These are phyloP conservation scores for Xylocopa sonorina DNA, from an alignment of 1,140 invertebrate species.

Conservation along the genomic window DNA sequence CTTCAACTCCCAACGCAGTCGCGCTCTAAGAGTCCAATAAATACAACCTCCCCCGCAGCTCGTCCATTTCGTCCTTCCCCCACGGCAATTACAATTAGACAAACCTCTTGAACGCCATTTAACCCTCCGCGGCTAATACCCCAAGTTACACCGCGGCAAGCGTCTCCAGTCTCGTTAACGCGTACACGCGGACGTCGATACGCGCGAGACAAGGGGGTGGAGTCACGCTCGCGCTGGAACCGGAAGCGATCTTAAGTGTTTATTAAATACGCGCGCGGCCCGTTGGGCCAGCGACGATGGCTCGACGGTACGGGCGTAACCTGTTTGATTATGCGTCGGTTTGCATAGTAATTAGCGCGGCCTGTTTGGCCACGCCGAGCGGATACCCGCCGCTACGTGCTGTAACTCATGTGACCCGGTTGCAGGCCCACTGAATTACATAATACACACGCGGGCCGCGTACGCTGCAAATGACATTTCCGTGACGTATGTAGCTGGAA, in stretches of 20 bases:
- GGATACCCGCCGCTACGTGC: conserved; percentile 61
- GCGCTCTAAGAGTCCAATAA: not conserved
- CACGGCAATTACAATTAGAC: not conserved
- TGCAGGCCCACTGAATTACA: conserved; percentile 64
- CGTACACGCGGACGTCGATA: not conserved
- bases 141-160: not conserved
- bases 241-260: conserved; percentile 56
- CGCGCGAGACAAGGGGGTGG: not conserved
- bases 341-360: conserved; percentile 65
- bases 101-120: not conserved
- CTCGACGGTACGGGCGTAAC: conserved; percentile 41
- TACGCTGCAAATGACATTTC: conserved; percentile 65
- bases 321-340: conserved; percentile 66
- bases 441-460: conserved; percentile 53
- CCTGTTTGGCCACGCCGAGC: conserved; percentile 60
- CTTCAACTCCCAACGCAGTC: not conserved
- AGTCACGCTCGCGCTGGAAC: not conserved
- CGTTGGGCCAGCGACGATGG: not conserved
- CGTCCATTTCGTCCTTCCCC: not conserved
- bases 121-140: not conserved
- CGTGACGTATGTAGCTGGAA: conserved; percentile 50
- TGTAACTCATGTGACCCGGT: conserved; percentile 67
- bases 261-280: conserved; percentile 54
- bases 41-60: not conserved
- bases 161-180: not conserved